Evolutionary conservation across 2,888 invertebrate genomes (phyloP), one percentile per base, ranked within the genome.

Genomic region (Formica aserva): DNA sequence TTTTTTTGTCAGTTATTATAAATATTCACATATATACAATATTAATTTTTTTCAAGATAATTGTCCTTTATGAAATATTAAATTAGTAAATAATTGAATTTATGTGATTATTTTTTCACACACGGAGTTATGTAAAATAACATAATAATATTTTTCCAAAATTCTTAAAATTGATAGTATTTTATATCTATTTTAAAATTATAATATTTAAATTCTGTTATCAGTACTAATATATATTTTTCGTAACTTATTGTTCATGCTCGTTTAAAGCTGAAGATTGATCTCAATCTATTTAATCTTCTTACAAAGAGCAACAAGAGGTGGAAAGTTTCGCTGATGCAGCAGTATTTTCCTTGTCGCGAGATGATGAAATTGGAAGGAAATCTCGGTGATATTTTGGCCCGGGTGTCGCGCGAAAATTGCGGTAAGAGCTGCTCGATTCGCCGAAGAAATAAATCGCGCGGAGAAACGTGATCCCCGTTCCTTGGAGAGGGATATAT

Each of bases 381-480:
- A 80, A 80, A 69, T 78, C 41, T 60, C 13, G 41, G 18, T 35
- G 22, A 22, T 71, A 71, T 71, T 48, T 45, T 26, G 71, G 71
- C 5, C 2, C 6, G 57, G 32, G 26, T 45, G 35, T 80, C 60
- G 9, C 45, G 45, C 60, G 60, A 69, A 69, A 69, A 78, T 69
- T 80, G 78, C 22, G 60, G 18, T 62, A 48, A 60, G 60, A 78
- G 41, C 41, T 45, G 13, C 26, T 80, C 41, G 65, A 71, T 67
- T 63, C n/a, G 32, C 32, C 22, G 60, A 69, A 38, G 84, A 82
- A 52, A 82, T 84, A 76, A 84, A 82, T 84, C 75, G 74, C 75
- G 74, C 45, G 15, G 13, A 18, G 55, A 69, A 84, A 82, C 82
- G 84, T 84, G 82, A 82, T 69, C 75, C 45, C 18, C 32, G 62